phyloP scores from a whole-genome alignment of 1,140 invertebrate genomes.

The Heterodera schachtii region DNA sequence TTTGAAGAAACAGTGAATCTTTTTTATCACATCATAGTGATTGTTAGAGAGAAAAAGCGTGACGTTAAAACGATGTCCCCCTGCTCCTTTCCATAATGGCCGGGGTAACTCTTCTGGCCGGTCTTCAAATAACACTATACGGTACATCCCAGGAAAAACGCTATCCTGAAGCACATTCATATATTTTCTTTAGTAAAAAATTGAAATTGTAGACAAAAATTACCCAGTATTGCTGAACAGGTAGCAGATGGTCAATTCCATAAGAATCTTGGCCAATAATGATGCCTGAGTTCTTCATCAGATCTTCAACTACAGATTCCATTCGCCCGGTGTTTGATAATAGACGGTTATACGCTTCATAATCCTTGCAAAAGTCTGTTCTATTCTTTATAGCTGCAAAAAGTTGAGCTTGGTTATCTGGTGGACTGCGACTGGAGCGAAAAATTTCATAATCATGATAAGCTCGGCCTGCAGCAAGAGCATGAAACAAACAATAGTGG shows the following conservation, averaged over 20 bases:
- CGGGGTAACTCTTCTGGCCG: neutral
- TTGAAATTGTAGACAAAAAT: neutral
- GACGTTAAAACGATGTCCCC: neutral
- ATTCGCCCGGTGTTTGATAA: neutral
- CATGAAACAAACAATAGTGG: neutral
- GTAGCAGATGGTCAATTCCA: neutral
- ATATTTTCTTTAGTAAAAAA: neutral
- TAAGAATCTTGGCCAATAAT: neutral
- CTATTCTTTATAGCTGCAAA: neutral
- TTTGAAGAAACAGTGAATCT: neutral
- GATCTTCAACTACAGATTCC: neutral
- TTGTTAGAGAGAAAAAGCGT: neutral
- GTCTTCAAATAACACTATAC: constrained; percentile 4
- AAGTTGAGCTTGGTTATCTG: too few relatives aligned
- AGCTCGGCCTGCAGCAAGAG: neutral
- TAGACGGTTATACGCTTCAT: neutral
- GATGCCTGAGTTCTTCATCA: neutral
- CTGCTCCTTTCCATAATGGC: neutral
- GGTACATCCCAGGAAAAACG: neutral
- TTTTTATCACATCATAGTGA: neutral
- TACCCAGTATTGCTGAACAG: neutral
- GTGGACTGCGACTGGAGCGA: too few relatives aligned
- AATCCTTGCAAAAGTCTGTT: neutral
- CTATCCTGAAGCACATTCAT: neutral
- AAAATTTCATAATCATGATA: neutral